Base-by-base conservation (phyloP, 2,113 vertebrate species). In the Paracanthobrama guichenoti region DNA sequence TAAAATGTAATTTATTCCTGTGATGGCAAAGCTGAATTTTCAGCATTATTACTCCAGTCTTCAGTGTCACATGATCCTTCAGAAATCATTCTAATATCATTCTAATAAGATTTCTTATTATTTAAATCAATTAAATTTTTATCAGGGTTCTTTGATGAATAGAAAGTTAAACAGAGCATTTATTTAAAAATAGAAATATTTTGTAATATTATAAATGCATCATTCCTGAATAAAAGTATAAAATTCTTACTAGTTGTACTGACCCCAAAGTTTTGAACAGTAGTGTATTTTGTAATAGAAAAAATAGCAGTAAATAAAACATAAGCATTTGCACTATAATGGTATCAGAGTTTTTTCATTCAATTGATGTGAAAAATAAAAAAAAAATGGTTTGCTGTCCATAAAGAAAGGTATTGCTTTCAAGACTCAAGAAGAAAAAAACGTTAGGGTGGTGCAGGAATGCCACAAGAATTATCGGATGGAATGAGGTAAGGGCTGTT, bases 401-500 rank as follows among this genome's bases (percentile, higher is more conserved):
- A 57, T 42, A 42, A 16, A 39, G 31, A 28, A 77, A 3, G 3
- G 28, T n/a, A 31, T 57, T 22, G 16, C n/a, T 14, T 20, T 44
- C 7, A 80, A 66, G 18, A 11, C 57, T 53, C 35, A 39, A 50
- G 31, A 2, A 0, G 4, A 14, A 26, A 80, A 26, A 46, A 20
- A 13, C 28, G n/a, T 20, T 48, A 14, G 26, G 79, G 44, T 67
- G 44, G 59, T 67, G 44, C 24, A 67, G 26, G 26, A 67, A 67
- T 53, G 18, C 12, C 60, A n/a, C 42, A 80, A 42, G n/a, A 28
- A 13, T 66, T 31, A 64, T 48, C 2, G 18, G 2, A 66, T 50
- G 18, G 42, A 69, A 81, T 81, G 62, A 81, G 44, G 44, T 50
- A n/a, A 16, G 18, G 7, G 11, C 18, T 53, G 44, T 81, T 69